Conservation (phyloP, 1,140 invertebrate species). For the Zaprionus kolodkinae region DNA sequence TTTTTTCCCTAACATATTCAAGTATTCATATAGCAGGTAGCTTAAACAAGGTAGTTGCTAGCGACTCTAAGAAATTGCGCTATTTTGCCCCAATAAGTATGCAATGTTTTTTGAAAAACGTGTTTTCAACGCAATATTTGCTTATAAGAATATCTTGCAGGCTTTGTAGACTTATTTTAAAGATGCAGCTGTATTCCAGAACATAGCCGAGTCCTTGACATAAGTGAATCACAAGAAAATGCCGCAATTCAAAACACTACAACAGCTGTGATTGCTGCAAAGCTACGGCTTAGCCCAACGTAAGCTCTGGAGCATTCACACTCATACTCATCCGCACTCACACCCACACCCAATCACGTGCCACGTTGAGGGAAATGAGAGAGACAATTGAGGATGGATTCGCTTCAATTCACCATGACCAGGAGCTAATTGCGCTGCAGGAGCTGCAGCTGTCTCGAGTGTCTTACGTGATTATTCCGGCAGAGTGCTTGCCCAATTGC, state of each 20-base stretch:
- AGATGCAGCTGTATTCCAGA: too few relatives aligned
- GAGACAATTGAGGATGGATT: conserved; percentile 1
- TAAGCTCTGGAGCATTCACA: neutral
- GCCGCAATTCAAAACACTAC: neutral
- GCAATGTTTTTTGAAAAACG: too few relatives aligned
- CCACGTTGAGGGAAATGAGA: neutral
- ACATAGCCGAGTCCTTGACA: too few relatives aligned
- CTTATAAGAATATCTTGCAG: too few relatives aligned
- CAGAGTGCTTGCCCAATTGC: neutral
- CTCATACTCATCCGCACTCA: neutral
- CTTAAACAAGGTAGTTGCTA: too few relatives aligned
- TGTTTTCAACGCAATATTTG: too few relatives aligned
- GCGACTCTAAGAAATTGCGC: too few relatives aligned
- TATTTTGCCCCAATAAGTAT: too few relatives aligned
- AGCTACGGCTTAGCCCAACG: neutral
- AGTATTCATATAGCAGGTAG: too few relatives aligned
- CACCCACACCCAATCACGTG: neutral
- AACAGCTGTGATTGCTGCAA: neutral
- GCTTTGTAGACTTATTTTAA: too few relatives aligned
- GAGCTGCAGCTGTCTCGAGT: conserved; percentile 15
- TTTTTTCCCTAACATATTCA: too few relatives aligned
- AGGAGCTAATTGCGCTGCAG: conserved; percentile 18
- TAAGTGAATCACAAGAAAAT: too few relatives aligned
- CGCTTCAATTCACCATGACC: conserved; percentile 4
- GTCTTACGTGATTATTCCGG: conserved; percentile 30